Evolutionary conservation across 2,888 invertebrate genomes (phyloP), one percentile per base, ranked within the genome.

Genomic region (Horisme vitalbata): DNA sequence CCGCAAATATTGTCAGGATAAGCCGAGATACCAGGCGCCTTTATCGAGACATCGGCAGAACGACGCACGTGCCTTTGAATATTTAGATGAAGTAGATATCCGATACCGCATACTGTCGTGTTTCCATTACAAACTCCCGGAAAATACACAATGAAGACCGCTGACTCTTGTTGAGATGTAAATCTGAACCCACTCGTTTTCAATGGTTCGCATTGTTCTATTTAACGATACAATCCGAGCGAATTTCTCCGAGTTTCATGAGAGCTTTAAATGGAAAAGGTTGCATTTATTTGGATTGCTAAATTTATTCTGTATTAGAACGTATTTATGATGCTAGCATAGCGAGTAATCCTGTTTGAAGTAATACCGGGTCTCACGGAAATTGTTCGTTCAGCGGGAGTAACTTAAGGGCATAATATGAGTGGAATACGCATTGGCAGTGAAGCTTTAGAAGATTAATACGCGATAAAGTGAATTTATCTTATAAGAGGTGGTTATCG

Each of bases 11-110:
- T 63, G 70, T 55, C 64, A 55, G 67, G 76, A 78, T 79, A 78
- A 79, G 75, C 76, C 75, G 75, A 86, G 75, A 66, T 81, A 83
- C 78, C 81, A 80, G 78, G 65, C 63, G 65, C 59, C 71, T 75
- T 79, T 85, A 85, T 83, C 85, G 75, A 67, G 67, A 68, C 74
- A 80, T 80, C 78, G 59, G 68, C 65, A 65, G 63, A 72, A 77
- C 72, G 68, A 67, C 68, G 83, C 80, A 79, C 81, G 83, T 80
- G 85, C 75, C 75, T 74, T 68, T 65, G 78, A 51, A 54, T 52
- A 55, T 55, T 57, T 38, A 54, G 52, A 57, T 79, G 68, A 63
- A 65, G 61, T 65, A 61, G 80, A 83, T 82, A 75, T 61, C 61
- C 59, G 73, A 74, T 79, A 79, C 65, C 69, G 61, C 65, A 63